Conservation (phyloP, 2,888 invertebrate species). For the Petrolisthes manimaculis region DNA sequence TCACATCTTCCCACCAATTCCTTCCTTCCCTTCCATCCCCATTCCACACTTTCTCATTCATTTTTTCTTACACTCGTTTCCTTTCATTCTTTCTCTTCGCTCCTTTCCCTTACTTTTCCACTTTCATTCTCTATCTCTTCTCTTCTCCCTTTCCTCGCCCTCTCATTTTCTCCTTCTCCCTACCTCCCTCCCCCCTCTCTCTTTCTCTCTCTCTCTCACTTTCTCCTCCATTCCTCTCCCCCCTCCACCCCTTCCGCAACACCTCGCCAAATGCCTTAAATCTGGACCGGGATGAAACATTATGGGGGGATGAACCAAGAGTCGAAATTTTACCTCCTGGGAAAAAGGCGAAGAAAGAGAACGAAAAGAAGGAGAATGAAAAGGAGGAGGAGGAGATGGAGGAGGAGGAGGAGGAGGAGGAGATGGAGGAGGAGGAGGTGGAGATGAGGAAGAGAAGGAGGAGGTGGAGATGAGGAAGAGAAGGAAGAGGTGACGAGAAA, state of each 20-base stretch:
- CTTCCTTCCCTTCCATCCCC: neutral
- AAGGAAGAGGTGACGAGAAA: neutral
- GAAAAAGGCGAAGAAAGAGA: neutral
- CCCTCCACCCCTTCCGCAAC: neutral
- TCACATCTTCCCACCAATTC: neutral
- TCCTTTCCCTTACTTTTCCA: no score
- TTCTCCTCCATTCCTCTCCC: neutral
- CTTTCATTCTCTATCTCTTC: no score
- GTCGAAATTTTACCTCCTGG: neutral
- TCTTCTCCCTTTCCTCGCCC: neutral
- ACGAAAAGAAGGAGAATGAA: neutral
- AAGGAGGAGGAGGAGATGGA: neutral
- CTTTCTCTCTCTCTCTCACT: neutral
- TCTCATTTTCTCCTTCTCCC: neutral
- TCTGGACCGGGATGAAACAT: conserved; percentile 10
- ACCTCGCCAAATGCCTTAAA: conserved; percentile 22
- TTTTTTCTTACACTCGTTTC: neutral
- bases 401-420: neutral
- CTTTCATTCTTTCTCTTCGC: neutral
- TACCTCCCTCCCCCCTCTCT: neutral
- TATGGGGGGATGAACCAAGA: neutral
- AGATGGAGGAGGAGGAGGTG: no score
- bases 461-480: no score
- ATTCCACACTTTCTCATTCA: neutral
- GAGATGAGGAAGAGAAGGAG: no score